phyloP scores from a whole-genome alignment of 1,140 invertebrate genomes.

The Drosophila nigrodunni region DNA sequence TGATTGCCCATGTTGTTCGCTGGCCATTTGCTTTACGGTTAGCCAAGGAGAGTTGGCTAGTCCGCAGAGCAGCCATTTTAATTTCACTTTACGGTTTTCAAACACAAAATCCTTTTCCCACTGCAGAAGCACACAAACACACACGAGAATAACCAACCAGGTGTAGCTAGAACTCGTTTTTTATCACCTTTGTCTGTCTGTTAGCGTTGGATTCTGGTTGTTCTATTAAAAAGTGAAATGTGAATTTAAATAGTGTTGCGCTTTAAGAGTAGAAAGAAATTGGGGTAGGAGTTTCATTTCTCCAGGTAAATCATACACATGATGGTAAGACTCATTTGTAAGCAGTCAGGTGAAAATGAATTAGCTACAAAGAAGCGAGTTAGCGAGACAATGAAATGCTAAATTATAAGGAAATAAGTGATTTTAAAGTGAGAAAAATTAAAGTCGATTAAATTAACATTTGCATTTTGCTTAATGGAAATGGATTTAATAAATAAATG shows the following conservation, averaged over 20 bases:
- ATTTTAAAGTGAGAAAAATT: background rate
- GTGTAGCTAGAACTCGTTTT: conserved; percentile 63
- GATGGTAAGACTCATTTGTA: conserved; percentile 11
- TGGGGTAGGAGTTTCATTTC: background rate
- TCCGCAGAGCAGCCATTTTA: conserved; percentile 70
- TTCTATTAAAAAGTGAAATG: conserved; percentile 72
- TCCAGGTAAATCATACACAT: background rate
- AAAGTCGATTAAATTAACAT: no score
- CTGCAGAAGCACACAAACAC: conserved; percentile 18
- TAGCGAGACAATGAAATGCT: background rate
- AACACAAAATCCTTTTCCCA: conserved; percentile 78
- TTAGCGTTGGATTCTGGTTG: conserved; percentile 32
- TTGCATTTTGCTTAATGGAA: background rate
- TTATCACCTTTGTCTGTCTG: conserved; percentile 55
- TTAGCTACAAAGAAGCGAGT: conserved; percentile 7
- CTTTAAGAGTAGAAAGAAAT: conserved; percentile 9
- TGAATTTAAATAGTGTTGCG: conserved; percentile 35
- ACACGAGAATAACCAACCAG: conserved; percentile 22
- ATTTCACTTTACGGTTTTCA: conserved; percentile 82
- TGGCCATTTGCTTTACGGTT: conserved; percentile 65
- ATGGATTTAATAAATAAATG: conserved; percentile 35
- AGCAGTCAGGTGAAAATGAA: conserved; percentile 21
- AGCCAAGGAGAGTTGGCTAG: conserved; percentile 55
- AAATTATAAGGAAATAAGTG: background rate
- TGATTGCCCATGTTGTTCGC: conserved; percentile 67